Evolutionary conservation across 2,113 vertebrate species (phyloP), one percentile per base, ranked within the genome.

Genomic region (Leuciscus idus): DNA sequence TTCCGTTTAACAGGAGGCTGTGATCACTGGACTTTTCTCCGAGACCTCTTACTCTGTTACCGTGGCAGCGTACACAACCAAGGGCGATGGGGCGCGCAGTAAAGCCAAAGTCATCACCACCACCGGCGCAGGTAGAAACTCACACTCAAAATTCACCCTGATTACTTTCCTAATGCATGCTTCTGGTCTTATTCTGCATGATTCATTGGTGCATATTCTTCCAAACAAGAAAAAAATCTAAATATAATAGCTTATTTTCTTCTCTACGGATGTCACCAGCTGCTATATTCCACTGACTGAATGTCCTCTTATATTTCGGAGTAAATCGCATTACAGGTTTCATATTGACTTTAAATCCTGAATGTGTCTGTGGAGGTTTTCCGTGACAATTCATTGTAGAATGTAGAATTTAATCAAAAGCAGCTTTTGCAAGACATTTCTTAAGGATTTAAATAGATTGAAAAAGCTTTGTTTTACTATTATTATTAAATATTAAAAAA

Each of bases 1-100:
- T 85, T 88, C 55, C 61, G 23, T 91, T 90, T 90, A 90, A 84
- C 93, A 99, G 98, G 98, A 99, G 93, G 95, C 97, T 11, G 85
- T 96, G 90, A 97, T 99, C 82, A 94, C 94, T 10, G 96, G 97
- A 85, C 96, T 99, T 85, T 94, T 96, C 48, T 96, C 98, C 0
- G 98, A 99, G 92, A 99, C 98, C 83, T 97, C 97, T 84, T 99
- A 99, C 93, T 99, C 98, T 0, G 91, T 99, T 83, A 98, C 97
- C 0, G 97, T 99, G 0, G 98, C 98, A 23, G 98, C 98, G 13
- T 99, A 99, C 86, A 99, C 98, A 88, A 99, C 97, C 83, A 98
- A 97, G 86, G 98, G 98, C 46, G 98, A 99, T 0, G 98, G 98
- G 80, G 97, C 98, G 76, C 96, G 98, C 43, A 99, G 97, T 95